Evolutionary conservation across 2,888 invertebrate genomes (phyloP).

Genomic region (Cheiracanthium punctorium): DNA sequence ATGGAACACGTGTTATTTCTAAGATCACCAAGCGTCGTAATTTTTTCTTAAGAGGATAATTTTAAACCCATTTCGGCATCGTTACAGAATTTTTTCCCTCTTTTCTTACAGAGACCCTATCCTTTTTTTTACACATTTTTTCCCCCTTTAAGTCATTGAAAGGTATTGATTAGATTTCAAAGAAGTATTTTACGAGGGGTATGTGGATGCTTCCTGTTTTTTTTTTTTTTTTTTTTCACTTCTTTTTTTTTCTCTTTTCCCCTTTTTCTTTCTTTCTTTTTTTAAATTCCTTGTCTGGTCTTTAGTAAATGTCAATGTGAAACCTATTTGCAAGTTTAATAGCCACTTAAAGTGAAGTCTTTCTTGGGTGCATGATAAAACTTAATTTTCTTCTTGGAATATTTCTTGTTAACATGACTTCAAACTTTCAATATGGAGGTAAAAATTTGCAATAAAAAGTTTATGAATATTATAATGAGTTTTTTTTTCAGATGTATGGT

Average conservation of each 20-base stretch:
- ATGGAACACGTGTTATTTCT: slow-evolving; percentile 25
- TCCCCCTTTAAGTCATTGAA: slow-evolving; percentile 1
- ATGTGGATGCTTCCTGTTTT: background rate
- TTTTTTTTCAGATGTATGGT: background rate
- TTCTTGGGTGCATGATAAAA: background rate
- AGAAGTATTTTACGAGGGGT: slow-evolving; percentile 13
- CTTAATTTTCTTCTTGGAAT: background rate
- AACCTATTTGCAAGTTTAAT: slow-evolving; percentile 17
- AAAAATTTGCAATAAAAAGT: background rate
- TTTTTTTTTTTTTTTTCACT: slow-evolving; percentile 2
- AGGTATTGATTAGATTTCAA: slow-evolving; percentile 40
- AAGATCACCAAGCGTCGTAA: slow-evolving; percentile 39
- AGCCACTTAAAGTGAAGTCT: background rate
- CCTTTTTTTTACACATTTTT: slow-evolving; percentile 16
- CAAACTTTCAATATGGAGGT: background rate
- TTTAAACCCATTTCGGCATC: slow-evolving; percentile 59
- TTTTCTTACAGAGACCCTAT: background rate
- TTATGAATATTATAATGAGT: background rate
- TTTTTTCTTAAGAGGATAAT: slow-evolving; percentile 44
- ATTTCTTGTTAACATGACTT: background rate
- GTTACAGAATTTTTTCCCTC: slow-evolving; percentile 19
- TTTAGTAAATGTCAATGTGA: slow-evolving; percentile 8
- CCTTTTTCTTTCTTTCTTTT: background rate
- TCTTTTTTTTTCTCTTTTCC: background rate
- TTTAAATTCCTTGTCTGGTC: background rate